These are phyloP conservation scores for Dinoponera quadriceps DNA, from an alignment of 1,140 invertebrate species.

Conservation along the genomic window DNA sequence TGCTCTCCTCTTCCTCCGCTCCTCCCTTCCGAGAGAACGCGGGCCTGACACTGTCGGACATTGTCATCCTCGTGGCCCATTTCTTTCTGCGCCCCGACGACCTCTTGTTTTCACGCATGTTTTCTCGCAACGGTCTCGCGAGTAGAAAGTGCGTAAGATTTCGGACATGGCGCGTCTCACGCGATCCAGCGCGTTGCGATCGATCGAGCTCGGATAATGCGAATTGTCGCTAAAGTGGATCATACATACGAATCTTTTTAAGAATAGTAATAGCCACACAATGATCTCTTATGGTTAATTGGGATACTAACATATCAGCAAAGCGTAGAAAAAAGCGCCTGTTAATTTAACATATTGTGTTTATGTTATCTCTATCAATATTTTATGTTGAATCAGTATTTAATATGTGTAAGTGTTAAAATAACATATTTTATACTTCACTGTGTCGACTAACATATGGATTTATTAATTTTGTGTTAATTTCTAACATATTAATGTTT, in stretches of 20 bases:
- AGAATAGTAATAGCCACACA: not conserved
- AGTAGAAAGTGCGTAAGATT: not conserved
- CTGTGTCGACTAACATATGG: too few relatives aligned
- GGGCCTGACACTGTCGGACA: not conserved
- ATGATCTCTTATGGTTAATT: not conserved
- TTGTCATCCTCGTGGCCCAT: slow-evolving; percentile 55
- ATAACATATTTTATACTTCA: too few relatives aligned
- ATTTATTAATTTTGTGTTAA: too few relatives aligned
- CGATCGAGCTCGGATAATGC: not conserved
- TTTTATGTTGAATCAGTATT: too few relatives aligned
- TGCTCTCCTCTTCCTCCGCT: slow-evolving; percentile 13
- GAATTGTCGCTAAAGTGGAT: too few relatives aligned
- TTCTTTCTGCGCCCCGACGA: slow-evolving; percentile 44
- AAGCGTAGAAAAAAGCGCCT: not conserved
- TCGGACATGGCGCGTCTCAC: not conserved
- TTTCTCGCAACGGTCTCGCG: slow-evolving; percentile 8
- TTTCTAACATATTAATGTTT: too few relatives aligned
- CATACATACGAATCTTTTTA: too few relatives aligned
- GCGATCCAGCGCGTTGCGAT: not conserved
- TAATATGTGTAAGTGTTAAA: too few relatives aligned
- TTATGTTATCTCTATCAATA: too few relatives aligned
- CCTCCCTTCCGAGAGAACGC: not conserved
- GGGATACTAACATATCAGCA: not conserved
- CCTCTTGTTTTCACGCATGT: slow-evolving; percentile 7
- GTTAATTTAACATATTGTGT: too few relatives aligned